Conservation (phyloP, 2,113 vertebrate genomes). For the Irena cyanogastra region DNA sequence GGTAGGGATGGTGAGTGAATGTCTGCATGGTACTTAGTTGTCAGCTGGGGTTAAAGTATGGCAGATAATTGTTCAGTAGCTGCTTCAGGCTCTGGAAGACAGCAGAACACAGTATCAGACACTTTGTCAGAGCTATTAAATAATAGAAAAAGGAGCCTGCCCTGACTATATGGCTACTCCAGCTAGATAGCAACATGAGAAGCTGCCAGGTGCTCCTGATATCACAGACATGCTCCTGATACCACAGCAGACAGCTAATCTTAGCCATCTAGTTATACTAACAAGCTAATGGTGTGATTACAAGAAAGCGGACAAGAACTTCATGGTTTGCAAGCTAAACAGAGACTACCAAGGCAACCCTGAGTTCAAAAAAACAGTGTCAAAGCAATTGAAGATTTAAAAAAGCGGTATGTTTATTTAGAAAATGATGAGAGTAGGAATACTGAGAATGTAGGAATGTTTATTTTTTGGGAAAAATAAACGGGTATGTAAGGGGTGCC, state of each 20-base stretch:
- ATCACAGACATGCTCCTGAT: not conserved
- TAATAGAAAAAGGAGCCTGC: not conserved
- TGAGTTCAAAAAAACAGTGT: accelerated
- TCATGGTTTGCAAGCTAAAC: not conserved
- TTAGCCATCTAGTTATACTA: not conserved
- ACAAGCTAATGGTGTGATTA: not conserved
- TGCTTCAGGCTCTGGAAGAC: not conserved
- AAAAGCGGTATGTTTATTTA: not conserved
- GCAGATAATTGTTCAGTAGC: not conserved
- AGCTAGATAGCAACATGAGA: not conserved
- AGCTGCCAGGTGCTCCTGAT: not conserved
- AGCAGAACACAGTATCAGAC: not conserved
- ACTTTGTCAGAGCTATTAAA: not conserved
- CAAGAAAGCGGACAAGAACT: not conserved
- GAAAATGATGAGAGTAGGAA: not conserved
- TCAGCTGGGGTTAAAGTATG: not conserved
- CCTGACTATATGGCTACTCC: not conserved
- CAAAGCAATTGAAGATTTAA: not conserved
- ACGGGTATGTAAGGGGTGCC: accelerated
- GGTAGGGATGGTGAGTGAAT: not conserved
- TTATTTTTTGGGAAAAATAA: not conserved
- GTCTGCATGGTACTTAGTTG: not conserved
- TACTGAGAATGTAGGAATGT: not conserved
- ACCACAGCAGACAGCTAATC: not conserved
- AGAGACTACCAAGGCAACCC: not conserved